Base-by-base conservation (phyloP, 2,797 vertebrate species). In the Rhinatrema bivittatum region DNA sequence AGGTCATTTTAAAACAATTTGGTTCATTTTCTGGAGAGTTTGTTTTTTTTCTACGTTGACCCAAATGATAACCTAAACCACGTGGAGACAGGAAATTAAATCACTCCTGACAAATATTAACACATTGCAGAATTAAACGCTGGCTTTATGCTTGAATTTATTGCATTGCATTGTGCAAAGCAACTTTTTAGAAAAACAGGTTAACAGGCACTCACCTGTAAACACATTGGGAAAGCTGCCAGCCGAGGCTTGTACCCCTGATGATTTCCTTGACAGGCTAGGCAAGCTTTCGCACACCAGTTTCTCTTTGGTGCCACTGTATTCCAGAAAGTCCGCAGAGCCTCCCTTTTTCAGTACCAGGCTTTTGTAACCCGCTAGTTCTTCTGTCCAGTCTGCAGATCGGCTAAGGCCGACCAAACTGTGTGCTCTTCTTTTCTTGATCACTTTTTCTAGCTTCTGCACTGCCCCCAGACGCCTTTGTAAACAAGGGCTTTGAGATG, bases 361-460 rank as follows among this genome's bases (percentile, higher is more conserved):
- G 0, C 23, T 34, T 53, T 70, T 75, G 22, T 82, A 46, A 18
- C 58, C 60, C 23, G 69, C 79, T 6, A 88, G 20, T 5, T 88
- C 84, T 17, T 91, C 90, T 0, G 93, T 97, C 93, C 95, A 97
- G 76, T 97, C 93, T 0, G 91, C 93, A 0, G 95, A 97, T 32
- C 85, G 88, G 59, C 91, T 96, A n/a, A 89, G 76, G 2, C 82
- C 73, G 0, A 74, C 65, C 5, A 89, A 62, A 53, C 82, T 87
- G 36, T 58, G 56, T 19, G 84, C 85, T 18, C 81, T 76, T 55
- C 79, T 77, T 18, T 87, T 85, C 12, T 61, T 72, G 25, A 51
- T 10, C 1, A 60, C 45, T 20, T 64, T 74, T 29, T 80, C 83
- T 3, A 62, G 71, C 42, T 62, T 56, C 7, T 37, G 42, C 5